Conservation (phyloP, 2,113 vertebrate species). For the Prinia subflava region DNA sequence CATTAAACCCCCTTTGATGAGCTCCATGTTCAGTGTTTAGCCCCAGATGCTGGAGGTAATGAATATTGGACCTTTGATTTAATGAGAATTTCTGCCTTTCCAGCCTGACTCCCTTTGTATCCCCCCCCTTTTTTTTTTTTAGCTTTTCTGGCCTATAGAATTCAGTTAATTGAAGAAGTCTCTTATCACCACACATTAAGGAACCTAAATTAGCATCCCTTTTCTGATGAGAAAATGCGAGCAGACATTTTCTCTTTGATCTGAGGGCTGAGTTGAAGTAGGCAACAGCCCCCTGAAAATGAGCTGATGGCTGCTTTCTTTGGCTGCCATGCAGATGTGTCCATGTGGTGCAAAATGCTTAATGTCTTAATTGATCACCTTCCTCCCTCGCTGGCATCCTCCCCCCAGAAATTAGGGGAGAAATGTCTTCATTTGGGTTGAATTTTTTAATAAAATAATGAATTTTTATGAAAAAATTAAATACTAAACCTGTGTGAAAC, state of each 20-base stretch:
- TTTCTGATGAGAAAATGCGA: constrained; percentile 86
- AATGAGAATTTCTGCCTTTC: constrained; percentile 92
- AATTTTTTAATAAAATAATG: neutral
- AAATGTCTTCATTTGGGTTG: fast-evolving
- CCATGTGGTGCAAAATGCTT: constrained; percentile 94
- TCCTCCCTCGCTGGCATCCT: constrained; percentile 75
- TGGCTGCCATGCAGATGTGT: constrained; percentile 86
- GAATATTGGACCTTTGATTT: constrained; percentile 92
- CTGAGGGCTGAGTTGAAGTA: constrained; percentile 83
- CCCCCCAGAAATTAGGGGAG: neutral
- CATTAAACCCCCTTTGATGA: constrained; percentile 97
- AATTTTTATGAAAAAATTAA: neutral
- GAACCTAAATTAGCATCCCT: constrained; percentile 94
- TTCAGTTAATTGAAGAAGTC: constrained; percentile 99
- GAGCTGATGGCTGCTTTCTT: constrained; percentile 97
- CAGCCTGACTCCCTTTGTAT: constrained; percentile 86
- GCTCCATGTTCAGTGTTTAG: constrained; percentile 90
- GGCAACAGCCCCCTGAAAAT: constrained; percentile 89
- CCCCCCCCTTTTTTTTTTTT: constrained; percentile 61
- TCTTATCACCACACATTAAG: constrained; percentile 93
- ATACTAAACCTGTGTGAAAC: fast-evolving
- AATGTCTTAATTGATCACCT: constrained; percentile 99
- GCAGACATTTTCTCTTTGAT: constrained; percentile 90
- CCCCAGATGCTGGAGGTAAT: constrained; percentile 92
- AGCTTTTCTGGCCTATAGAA: constrained; percentile 88